Evolutionary conservation across 2,113 vertebrate genomes (phyloP).

Genomic region (Bubalus kerabau): DNA sequence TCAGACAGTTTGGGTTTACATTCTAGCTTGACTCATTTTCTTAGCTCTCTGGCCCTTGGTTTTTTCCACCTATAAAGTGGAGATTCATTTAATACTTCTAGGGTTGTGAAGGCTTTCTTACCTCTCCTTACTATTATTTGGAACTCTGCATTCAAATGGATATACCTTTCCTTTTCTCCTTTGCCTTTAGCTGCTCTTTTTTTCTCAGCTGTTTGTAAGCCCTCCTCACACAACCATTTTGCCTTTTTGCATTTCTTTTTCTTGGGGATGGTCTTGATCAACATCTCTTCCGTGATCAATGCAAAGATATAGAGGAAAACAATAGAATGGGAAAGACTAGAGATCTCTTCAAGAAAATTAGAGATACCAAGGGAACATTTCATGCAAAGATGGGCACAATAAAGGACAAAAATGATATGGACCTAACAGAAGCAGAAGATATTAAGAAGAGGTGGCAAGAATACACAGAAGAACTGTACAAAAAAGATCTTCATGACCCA

Average conservation of each 20-base stretch:
- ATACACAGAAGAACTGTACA: background rate
- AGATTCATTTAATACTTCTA: background rate
- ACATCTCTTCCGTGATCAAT: background rate
- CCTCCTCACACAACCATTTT: background rate
- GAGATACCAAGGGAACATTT: background rate
- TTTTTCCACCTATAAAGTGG: background rate
- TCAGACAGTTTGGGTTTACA: background rate
- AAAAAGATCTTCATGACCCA: background rate
- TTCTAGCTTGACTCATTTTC: background rate
- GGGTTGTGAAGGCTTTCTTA: background rate
- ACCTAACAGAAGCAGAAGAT: background rate
- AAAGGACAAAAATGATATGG: background rate
- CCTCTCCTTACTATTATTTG: background rate
- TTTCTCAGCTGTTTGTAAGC: background rate
- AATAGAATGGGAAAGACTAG: background rate
- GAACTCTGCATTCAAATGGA: background rate
- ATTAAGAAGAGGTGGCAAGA: background rate
- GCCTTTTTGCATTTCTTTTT: background rate
- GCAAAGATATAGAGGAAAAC: background rate
- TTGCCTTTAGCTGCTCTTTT: background rate
- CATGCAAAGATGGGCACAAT: background rate
- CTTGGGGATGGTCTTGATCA: background rate
- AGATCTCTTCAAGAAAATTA: background rate
- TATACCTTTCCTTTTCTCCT: background rate
- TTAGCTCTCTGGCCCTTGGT: background rate